Conservation (phyloP, 2,113 vertebrate species). For the Fulica atra region DNA sequence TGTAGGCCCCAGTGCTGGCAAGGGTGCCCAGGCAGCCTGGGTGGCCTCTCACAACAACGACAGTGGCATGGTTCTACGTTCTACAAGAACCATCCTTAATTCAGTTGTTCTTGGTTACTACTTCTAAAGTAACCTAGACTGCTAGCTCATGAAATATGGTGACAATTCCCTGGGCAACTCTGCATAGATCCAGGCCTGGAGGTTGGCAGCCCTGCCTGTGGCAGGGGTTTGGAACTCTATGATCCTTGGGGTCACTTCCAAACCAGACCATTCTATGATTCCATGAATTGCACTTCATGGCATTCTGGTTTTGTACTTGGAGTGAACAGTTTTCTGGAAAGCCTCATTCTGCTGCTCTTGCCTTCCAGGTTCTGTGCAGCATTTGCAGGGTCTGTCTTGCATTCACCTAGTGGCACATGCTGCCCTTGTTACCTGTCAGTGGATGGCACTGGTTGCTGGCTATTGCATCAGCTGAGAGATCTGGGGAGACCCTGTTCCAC, state of each 20-base stretch:
- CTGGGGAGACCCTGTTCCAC: neutral
- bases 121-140: neutral
- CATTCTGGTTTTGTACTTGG: neutral
- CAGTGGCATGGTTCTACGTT: fast-evolving
- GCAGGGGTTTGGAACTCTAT: no score
- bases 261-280: no score
- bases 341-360: neutral
- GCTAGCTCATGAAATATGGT: neutral
- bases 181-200: no score
- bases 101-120: neutral
- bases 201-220: no score
- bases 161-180: neutral
- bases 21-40: fast-evolving
- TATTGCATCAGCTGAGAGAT: neutral
- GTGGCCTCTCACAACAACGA: neutral
- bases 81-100: neutral
- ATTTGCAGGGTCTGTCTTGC: neutral
- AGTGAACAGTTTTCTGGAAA: neutral
- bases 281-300: neutral
- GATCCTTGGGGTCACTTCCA: no score
- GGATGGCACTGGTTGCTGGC: neutral
- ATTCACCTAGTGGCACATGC: neutral
- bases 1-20: fast-evolving
- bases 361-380: neutral
- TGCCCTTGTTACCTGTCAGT: neutral